phyloP scores from a whole-genome alignment of 2,888 invertebrate genomes.

The Panzeria rudis region DNA sequence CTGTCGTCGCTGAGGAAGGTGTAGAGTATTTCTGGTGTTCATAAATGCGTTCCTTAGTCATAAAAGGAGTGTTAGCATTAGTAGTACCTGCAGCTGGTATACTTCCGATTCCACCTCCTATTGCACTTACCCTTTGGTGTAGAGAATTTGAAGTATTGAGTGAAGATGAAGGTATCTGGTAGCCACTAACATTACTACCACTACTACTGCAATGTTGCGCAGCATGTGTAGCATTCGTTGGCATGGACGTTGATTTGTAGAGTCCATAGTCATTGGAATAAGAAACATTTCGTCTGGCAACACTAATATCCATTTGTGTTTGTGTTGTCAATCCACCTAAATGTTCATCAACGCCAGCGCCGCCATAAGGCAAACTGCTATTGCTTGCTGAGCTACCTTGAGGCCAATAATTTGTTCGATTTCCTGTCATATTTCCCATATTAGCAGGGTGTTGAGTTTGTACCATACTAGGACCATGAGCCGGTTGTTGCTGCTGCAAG shows the following conservation, averaged over 20 bases:
- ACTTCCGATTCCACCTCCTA: conserved; percentile 22
- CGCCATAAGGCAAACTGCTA: conserved; percentile 48
- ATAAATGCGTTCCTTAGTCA: conserved; percentile 66
- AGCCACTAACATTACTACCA: conserved; percentile 43
- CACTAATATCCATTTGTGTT: conserved; percentile 59
- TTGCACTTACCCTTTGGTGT: conserved; percentile 62
- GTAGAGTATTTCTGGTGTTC: conserved; percentile 66
- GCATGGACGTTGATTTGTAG: conserved; percentile 57
- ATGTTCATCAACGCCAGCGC: conserved; percentile 45
- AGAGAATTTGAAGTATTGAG: conserved; percentile 31
- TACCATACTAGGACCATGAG: conserved; percentile 49
- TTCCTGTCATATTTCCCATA: conserved; percentile 41
- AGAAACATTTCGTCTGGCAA: conserved; percentile 41
- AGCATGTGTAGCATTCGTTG: conserved; percentile 53
- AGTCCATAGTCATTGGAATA: conserved; percentile 49
- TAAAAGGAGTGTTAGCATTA: conserved; percentile 42
- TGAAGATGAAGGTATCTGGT: conserved; percentile 50
- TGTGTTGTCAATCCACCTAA: conserved; percentile 43
- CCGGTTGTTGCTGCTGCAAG: conserved; percentile 38
- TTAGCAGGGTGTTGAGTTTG: conserved; percentile 53
- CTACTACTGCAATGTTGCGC: conserved; percentile 36
- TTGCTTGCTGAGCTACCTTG: conserved; percentile 40
- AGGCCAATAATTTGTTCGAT: conserved; percentile 64
- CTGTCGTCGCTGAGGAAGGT: conserved; percentile 46
- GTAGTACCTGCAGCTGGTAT: conserved; percentile 14